Base-by-base conservation (phyloP, 2,888 invertebrate genomes). In the Amaurobius ferox region DNA sequence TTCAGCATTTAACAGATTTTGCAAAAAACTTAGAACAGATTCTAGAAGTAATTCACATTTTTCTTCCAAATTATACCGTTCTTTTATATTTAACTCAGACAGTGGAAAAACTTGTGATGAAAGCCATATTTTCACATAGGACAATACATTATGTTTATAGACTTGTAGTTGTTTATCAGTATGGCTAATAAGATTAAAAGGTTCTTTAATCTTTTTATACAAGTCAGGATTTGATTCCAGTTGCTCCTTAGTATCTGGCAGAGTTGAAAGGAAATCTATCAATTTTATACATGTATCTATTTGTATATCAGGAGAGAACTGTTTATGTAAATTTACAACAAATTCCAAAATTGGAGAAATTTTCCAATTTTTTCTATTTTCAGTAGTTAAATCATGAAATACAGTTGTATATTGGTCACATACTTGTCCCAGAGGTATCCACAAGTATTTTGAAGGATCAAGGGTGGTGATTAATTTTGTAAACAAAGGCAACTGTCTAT, bases 401-500 rank as follows among this genome's bases (percentile, higher is more conserved):
- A 48, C 39, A 55, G 48, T 48, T 1, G 73, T 44, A 79, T 79
- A 74, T 16, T 74, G 78, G 79, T 92, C 92, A 78, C 92, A 90
- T 72, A 92, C 90, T 19, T 92, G 91, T 2, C 91, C 90, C 32
- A 92, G 88, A n/a, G 92, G 90, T 23, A 92, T 90, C 91, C 92
- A 92, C 39, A 93, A 90, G 83, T 91, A 91, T 29, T 91, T 89
- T 1, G 90, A 90, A 13, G 91, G 90, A 35, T 91, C 91, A 0
- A 98, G 92, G 0, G 96, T 95, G 39, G 94, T 93, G n/a, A 98
- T 92, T 0, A 98, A 92, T 67, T 91, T 90, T 13, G 71, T 90
- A 89, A 97, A 97, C 0, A 98, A 92, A 0, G 96, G 95, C 78
- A 95, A 92, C 78, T 97, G 93, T 64, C 99, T 94, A 91, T 99